Base-by-base conservation (phyloP, 2,888 invertebrate species). In the Celastrina argiolus region DNA sequence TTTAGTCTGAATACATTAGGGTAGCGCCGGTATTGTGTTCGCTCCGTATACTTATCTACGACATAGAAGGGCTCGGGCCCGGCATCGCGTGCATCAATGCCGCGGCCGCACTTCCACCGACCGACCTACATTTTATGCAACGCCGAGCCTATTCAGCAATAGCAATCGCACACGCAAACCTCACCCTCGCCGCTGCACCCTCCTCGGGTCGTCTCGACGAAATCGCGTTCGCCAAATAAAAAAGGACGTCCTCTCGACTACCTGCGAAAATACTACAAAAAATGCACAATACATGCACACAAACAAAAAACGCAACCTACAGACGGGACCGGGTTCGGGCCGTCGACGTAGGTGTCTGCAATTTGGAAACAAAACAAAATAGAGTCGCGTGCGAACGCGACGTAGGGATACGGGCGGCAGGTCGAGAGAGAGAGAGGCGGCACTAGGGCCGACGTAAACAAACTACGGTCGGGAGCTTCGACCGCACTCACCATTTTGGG, bases 111-210 rank as follows among this genome's bases (percentile, higher is more conserved):
- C 84, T 83, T 84, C 31, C 78, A 88, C 82, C 89, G 91, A 91
- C 91, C 91, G 91, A 91, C 91, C 91, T 88, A 91, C 86, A 90
- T 91, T 86, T 90, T 91, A 91, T 90, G 83, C 90, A 81, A 81
- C 80, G 77, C 77, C 78, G 76, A 78, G 78, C 80, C 87, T 88
- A 87, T 84, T 85, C 83, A 83, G 82, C 80, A 82, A 81, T 76
- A 74, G 74, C 76, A 77, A 73, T 76, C 75, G 76, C 73, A 76
- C 83, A 87, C 85, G 84, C 85, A 85, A 77, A 68, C 73, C 73
- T 76, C 79, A 78, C 84, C 84, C 83, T 80, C 75, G 70, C 71
- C 65, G 73, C 75, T 74, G 78, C 78, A 78, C 80, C 70, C 66
- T 71, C 69, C 67, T 68, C 73, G 70, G 28, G 18, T 22, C 59